Base-by-base conservation (phyloP, 2,888 invertebrate genomes). In the Meandrusa payeni region DNA sequence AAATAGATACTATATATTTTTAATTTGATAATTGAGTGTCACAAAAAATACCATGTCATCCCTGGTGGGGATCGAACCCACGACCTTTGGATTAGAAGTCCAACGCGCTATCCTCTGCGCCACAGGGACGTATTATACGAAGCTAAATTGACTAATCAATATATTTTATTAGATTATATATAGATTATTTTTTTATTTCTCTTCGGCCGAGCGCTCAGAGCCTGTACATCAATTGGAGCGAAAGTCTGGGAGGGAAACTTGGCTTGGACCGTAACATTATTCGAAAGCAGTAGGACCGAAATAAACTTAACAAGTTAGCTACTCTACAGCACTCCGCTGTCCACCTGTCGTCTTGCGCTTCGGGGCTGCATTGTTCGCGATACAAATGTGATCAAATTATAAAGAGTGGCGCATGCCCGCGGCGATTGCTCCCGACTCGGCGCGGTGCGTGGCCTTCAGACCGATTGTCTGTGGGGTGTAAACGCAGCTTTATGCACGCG, bases 371-470 rank as follows among this genome's bases (percentile, higher is more conserved):
- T 87, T 87, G 86, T 87, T 76, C 72, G 69, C 55, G 69, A 70
- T 81, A 86, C 86, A 87, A 87, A 87, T 86, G 82, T 86, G 86
- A 87, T 87, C 86, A 83, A 86, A 86, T 87, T 86, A 87, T 83
- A 85, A 83, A 83, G 85, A 83, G 73, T 73, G 76, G 80, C 75
- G 70, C 56, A 56, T 69, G 76, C 76, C 56, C 37, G 63, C 60
- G 80, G 81, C 75, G 50, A 31, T 48, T 56, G 60, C 56, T 52
- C 61, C 57, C 60, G 55, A 48, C 48, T 29, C 42, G 48, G 52
- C 54, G 39, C 60, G 41, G 31, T 32, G 22, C 22, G 19, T 10
- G 36, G 38, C 34, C 41, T 34, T 27, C 34, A 15, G 28, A n/a
- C 15, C 33, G 33, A 27, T 33, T 41, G 28, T 40, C 29, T 26